Conservation (phyloP, 2,797 vertebrate genomes). For the Dromococcyx pavoninus region DNA sequence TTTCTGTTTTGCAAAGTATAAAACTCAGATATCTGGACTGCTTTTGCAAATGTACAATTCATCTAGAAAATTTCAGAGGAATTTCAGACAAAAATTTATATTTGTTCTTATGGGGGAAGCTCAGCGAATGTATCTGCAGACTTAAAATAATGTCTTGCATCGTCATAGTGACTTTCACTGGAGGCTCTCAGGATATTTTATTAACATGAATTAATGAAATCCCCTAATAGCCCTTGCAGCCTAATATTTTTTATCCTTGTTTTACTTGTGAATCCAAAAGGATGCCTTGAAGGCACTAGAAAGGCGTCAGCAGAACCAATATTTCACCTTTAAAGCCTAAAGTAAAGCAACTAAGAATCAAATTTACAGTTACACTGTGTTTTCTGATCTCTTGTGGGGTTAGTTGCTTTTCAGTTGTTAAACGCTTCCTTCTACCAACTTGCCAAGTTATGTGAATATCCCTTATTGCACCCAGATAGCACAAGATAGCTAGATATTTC, state of each 20-base stretch:
- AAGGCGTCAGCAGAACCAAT: neutral
- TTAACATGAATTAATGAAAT: constrained; percentile 1
- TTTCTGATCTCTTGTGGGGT: neutral
- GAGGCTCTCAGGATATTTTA: neutral
- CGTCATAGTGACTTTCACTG: neutral
- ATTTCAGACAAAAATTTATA: neutral
- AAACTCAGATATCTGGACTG: neutral
- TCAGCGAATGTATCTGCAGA: neutral
- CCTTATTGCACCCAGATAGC: neutral
- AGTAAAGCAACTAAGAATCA: neutral
- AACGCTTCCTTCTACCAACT: neutral
- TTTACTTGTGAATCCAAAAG: neutral
- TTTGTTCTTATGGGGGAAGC: neutral
- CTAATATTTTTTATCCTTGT: neutral
- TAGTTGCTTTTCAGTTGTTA: neutral
- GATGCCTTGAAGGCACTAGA: neutral
- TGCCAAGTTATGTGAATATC: neutral
- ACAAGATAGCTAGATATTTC: neutral
- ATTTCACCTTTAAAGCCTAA: neutral
- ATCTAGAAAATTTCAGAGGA: neutral
- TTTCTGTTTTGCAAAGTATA: neutral
- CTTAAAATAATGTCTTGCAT: neutral
- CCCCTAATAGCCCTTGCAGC: neutral
- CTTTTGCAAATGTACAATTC: neutral
- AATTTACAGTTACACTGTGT: neutral